Evolutionary conservation across 2,888 invertebrate genomes (phyloP).

Genomic region (Balanococcus diminutus): DNA sequence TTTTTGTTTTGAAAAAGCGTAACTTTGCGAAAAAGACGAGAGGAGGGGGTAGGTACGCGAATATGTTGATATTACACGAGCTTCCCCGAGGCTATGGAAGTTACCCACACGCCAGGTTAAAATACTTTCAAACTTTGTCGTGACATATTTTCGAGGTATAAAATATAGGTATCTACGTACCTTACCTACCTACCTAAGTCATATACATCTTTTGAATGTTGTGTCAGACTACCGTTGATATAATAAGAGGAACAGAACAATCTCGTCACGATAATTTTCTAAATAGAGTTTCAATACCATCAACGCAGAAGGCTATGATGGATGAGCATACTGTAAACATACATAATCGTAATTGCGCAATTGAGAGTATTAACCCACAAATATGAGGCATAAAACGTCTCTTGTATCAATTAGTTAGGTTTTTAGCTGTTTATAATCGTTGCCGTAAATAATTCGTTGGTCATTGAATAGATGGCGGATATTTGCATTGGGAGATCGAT

Average conservation of each 20-base stretch:
- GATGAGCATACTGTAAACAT: background rate
- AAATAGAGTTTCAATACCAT: background rate
- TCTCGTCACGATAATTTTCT: background rate
- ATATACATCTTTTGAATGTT: background rate
- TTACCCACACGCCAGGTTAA: background rate
- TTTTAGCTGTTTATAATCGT: slow-evolving; percentile 14
- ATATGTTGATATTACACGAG: background rate
- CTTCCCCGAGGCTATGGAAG: background rate
- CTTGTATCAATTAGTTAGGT: background rate
- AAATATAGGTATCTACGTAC: too few relatives aligned
- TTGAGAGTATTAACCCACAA: background rate
- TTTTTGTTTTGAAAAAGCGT: background rate
- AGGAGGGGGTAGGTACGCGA: background rate
- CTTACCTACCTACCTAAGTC: too few relatives aligned
- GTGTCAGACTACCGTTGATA: background rate
- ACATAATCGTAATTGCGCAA: background rate
- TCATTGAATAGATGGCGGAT: background rate
- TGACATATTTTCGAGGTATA: background rate
- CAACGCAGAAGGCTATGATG: background rate
- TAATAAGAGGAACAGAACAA: background rate
- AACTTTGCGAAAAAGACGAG: background rate
- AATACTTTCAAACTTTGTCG: background rate
- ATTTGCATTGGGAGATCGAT: background rate
- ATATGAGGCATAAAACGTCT: background rate
- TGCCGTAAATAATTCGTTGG: background rate